Conservation (phyloP, 1,140 invertebrate genomes). For the Philotrypesis tridentata region DNA sequence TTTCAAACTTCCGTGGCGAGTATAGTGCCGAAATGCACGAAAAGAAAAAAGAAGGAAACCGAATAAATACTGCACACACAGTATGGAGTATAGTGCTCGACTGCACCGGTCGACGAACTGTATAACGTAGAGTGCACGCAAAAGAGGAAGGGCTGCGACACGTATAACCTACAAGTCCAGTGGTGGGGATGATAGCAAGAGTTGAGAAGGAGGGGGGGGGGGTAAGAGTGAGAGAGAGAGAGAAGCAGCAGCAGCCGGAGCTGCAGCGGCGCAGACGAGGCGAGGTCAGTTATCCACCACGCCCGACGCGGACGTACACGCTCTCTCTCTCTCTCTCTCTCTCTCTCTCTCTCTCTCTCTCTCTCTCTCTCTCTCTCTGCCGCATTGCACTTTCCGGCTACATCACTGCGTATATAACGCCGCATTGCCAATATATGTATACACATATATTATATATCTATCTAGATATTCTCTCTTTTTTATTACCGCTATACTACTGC, state of each 20-base stretch:
- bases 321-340: neutral
- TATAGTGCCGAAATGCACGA: too few relatives aligned
- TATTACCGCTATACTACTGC: conserved; percentile 25
- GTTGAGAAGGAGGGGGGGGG: conserved; percentile 22
- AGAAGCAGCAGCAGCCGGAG: neutral
- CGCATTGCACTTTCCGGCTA: conserved; percentile 22
- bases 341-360: neutral
- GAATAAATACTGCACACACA: too few relatives aligned
- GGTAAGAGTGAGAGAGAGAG: conserved; percentile 29
- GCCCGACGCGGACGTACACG: conserved; percentile 57
- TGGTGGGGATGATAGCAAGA: neutral
- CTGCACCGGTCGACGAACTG: neutral
- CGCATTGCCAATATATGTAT: conserved; percentile 24
- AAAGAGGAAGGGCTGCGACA: conserved; percentile 5
- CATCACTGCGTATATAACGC: neutral
- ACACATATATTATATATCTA: too few relatives aligned
- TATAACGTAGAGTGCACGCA: neutral
- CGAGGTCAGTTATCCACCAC: conserved; percentile 70
- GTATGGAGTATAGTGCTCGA: too few relatives aligned
- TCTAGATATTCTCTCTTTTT: conserved; percentile 4
- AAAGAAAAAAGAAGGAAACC: too few relatives aligned
- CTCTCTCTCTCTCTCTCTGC: neutral
- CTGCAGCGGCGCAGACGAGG: conserved; percentile 44
- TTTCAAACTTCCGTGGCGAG: too few relatives aligned
- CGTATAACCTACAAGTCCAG: conserved; percentile 14